Evolutionary conservation across 2,888 invertebrate genomes (phyloP).

Genomic region (Stenodema calcarata): DNA sequence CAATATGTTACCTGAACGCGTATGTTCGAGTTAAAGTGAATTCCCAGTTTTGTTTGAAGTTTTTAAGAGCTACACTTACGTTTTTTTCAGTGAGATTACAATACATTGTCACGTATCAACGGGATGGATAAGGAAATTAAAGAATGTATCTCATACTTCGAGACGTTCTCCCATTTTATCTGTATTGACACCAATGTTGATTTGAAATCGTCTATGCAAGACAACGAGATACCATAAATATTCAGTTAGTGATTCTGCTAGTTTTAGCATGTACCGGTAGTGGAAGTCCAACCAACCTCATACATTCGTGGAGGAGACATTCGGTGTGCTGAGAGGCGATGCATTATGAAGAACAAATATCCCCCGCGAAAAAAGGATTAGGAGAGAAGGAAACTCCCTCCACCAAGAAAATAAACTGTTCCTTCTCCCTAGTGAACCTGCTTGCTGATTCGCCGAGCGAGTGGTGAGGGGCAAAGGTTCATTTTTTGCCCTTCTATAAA

Average conservation of each 20-base stretch:
- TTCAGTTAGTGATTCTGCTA: not conserved
- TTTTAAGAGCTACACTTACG: too few relatives aligned
- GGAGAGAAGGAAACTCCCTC: not conserved
- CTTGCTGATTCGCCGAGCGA: not conserved
- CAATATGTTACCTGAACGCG: too few relatives aligned
- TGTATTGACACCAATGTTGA: too few relatives aligned
- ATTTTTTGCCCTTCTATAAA: not conserved
- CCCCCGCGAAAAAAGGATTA: not conserved
- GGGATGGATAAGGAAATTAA: too few relatives aligned
- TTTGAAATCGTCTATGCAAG: too few relatives aligned
- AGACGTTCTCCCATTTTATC: too few relatives aligned
- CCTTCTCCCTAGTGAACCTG: not conserved
- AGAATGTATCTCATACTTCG: too few relatives aligned
- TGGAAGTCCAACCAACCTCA: not conserved
- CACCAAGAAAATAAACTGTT: not conserved
- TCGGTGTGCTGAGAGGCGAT: not conserved
- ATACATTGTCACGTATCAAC: too few relatives aligned
- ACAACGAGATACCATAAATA: not conserved
- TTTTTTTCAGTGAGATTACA: too few relatives aligned
- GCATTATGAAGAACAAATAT: not conserved
- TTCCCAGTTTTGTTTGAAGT: too few relatives aligned
- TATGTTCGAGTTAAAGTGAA: too few relatives aligned
- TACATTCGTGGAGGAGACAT: not conserved
- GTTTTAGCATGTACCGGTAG: not conserved
- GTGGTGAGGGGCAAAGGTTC: not conserved